phyloP scores from a whole-genome alignment of 2,888 invertebrate species.

The Epistrophella euchroma region DNA sequence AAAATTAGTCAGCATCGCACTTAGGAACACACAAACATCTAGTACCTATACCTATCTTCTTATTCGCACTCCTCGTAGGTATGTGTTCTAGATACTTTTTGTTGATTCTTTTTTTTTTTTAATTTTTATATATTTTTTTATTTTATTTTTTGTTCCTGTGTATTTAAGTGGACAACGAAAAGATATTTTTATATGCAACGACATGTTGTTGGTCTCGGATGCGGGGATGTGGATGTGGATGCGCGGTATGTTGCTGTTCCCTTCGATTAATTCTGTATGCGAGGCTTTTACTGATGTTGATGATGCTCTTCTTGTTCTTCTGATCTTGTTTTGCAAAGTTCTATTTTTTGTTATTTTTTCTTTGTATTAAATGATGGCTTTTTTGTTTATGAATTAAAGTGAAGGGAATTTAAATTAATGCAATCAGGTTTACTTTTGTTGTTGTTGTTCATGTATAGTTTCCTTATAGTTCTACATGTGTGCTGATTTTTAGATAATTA shows the following conservation, averaged over 20 bases:
- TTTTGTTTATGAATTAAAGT: slow-evolving; percentile 70
- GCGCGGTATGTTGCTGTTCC: slow-evolving; percentile 14
- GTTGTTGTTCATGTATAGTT: neutral
- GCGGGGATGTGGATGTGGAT: neutral
- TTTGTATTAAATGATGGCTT: slow-evolving; percentile 39
- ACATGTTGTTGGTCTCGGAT: slow-evolving; percentile 11
- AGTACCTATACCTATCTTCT: slow-evolving; percentile 34
- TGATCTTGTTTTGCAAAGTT: slow-evolving; percentile 58
- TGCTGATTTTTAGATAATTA: slow-evolving; percentile 68
- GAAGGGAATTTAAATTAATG: slow-evolving; percentile 75
- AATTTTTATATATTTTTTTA: neutral
- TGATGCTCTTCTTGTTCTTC: slow-evolving; percentile 38
- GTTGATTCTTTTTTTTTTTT: neutral
- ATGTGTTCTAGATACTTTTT: slow-evolving; percentile 39
- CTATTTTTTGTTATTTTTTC: slow-evolving; percentile 18
- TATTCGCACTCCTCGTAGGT: slow-evolving; percentile 67
- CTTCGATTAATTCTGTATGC: slow-evolving; percentile 24
- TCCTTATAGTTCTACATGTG: slow-evolving; percentile 21
- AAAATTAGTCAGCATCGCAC: slow-evolving; percentile 74
- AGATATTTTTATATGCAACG: slow-evolving; percentile 63
- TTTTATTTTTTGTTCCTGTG: slow-evolving; percentile 39
- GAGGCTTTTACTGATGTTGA: slow-evolving; percentile 30
- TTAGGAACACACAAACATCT: slow-evolving; percentile 67
- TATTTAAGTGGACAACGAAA: slow-evolving; percentile 56
- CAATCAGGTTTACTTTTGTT: slow-evolving; percentile 47